Conservation (phyloP, 1,140 invertebrate genomes). For the Microplitis mediator region DNA sequence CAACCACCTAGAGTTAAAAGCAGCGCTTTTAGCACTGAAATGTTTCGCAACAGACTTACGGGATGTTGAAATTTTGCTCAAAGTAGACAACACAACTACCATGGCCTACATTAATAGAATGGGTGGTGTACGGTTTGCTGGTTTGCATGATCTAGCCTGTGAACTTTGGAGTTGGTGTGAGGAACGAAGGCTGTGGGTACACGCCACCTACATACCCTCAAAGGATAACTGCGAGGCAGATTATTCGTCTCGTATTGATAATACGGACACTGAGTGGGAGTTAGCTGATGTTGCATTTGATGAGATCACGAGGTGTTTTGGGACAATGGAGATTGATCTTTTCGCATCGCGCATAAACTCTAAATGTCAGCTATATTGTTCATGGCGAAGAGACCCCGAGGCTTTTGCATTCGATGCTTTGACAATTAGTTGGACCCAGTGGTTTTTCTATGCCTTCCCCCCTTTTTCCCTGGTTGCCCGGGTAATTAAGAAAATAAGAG, state of each 20-base stretch:
- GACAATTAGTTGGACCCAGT: slow-evolving; percentile 27
- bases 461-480: slow-evolving; percentile 37
- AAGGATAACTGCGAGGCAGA: slow-evolving; percentile 37
- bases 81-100: slow-evolving; percentile 15
- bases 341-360: slow-evolving; percentile 37
- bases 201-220: slow-evolving; percentile 39
- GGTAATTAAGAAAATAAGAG: slow-evolving; percentile 34
- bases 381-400: slow-evolving; percentile 33
- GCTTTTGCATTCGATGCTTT: slow-evolving; percentile 32
- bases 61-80: slow-evolving; percentile 1
- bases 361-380: slow-evolving; percentile 34
- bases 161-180: slow-evolving; percentile 34
- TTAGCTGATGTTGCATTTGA: slow-evolving; percentile 20
- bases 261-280: slow-evolving; percentile 24
- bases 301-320: slow-evolving; percentile 32
- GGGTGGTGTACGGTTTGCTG: slow-evolving; percentile 3
- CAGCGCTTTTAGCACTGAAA: slow-evolving; percentile 17
- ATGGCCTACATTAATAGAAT: slow-evolving; percentile 13
- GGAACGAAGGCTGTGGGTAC: slow-evolving; percentile 30
- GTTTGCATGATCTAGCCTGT: slow-evolving; percentile 19
- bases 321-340: slow-evolving; percentile 35
- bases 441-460: slow-evolving; percentile 33
- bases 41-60: slow-evolving; percentile 2
- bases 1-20: slow-evolving; percentile 28
- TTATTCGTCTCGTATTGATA: slow-evolving; percentile 27